Evolutionary conservation across 2,888 invertebrate genomes (phyloP).

Genomic region (Abrostola triplasia): DNA sequence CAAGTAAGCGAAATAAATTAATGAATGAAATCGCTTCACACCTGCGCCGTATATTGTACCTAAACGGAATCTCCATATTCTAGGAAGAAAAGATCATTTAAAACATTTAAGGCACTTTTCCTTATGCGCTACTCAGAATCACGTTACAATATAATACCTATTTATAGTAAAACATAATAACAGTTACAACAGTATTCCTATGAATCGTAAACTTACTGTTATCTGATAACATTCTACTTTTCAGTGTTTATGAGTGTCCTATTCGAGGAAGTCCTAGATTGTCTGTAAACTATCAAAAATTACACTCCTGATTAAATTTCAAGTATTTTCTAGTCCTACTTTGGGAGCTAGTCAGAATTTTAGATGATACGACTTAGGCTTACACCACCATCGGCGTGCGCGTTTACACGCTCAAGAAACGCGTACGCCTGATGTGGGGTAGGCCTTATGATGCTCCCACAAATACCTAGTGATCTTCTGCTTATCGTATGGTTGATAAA

Average conservation of each 20-base stretch:
- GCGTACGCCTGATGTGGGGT: no score
- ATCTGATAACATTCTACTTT: constrained; percentile 44
- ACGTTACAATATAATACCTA: constrained; percentile 18
- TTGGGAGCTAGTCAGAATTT: no score
- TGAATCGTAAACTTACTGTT: constrained; percentile 31
- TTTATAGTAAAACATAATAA: no score
- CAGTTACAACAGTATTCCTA: constrained; percentile 22
- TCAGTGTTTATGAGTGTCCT: constrained; percentile 21
- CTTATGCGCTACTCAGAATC: constrained; percentile 40
- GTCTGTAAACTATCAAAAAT: constrained; percentile 12
- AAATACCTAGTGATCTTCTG: no score
- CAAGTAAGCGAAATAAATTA: not conserved
- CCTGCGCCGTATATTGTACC: no score
- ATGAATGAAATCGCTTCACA: constrained; percentile 4
- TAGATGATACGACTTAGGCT: no score
- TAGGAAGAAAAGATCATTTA: constrained; percentile 15
- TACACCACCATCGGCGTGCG: no score
- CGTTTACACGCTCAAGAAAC: no score
- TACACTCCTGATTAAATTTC: constrained; percentile 17
- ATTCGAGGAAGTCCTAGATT: constrained; percentile 28
- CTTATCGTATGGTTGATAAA: no score
- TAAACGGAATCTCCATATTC: not conserved
- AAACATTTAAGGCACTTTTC: constrained; percentile 27
- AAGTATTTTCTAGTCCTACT: no score
- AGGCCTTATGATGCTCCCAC: no score